A percentile compares a stretch with the other conserved stretches of the same genome.
Conservation (phyloP, 2,888 invertebrate species). For the Apoda limacodes region DNA sequence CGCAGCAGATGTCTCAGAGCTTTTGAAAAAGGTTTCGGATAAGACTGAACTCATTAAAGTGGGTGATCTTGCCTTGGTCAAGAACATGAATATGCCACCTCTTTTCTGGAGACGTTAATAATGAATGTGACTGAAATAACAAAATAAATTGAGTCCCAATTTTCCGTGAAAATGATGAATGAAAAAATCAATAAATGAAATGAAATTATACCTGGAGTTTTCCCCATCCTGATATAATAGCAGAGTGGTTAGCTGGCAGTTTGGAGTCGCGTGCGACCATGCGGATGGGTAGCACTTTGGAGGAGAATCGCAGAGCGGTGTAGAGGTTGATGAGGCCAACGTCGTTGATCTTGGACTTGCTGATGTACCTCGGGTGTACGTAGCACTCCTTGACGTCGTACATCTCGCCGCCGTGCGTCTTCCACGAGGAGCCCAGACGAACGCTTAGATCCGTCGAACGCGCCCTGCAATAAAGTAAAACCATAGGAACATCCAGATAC, state of each 20-base stretch:
- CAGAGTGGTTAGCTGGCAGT: constrained; percentile 36
- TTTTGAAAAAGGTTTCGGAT: no score
- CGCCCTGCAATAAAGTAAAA: constrained; percentile 27
- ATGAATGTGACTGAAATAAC: no score
- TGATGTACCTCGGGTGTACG: constrained; percentile 55
- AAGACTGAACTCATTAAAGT: no score
- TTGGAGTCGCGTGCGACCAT: constrained; percentile 34
- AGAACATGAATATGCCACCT: no score
- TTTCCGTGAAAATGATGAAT: no score
- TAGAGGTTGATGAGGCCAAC: constrained; percentile 55
- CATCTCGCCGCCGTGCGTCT: constrained; percentile 61
- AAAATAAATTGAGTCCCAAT: no score
- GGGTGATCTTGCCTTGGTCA: no score
- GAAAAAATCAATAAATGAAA: no score
- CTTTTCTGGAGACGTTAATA: no score
- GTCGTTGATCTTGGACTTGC: constrained; percentile 54
- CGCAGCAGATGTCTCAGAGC: no score
- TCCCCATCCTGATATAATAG: constrained; percentile 63
- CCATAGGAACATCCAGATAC: constrained; percentile 4
- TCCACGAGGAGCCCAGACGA: constrained; percentile 62
- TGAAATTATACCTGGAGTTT: constrained; percentile 49
- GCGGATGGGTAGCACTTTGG: constrained; percentile 44
- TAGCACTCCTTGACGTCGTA: constrained; percentile 49
- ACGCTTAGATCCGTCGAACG: constrained; percentile 47
- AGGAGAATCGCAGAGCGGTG: constrained; percentile 44